These are phyloP conservation scores for Sycophila sp. DNA, from an alignment of 1,140 invertebrate genomes.

Conservation along the genomic window DNA sequence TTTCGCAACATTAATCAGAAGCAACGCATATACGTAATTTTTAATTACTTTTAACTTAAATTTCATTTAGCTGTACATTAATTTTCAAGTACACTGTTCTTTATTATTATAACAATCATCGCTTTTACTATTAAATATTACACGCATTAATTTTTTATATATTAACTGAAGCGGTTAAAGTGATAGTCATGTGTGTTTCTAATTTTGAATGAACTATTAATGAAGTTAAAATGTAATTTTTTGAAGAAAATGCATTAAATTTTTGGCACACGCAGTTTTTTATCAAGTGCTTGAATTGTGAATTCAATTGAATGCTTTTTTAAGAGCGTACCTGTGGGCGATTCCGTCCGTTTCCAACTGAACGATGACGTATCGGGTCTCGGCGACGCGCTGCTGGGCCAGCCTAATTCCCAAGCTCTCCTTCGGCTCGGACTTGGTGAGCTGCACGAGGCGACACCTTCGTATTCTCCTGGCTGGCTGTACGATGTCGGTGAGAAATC, in stretches of 20 bases:
- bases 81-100: too few species aligned
- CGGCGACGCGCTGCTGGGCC: slow-evolving; percentile 72
- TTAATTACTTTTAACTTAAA: too few species aligned
- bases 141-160: too few species aligned
- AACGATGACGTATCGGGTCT: slow-evolving; percentile 83
- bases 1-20: too few species aligned
- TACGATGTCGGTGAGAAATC: slow-evolving; percentile 61
- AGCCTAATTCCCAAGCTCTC: slow-evolving; percentile 78
- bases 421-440: slow-evolving; percentile 70
- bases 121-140: too few species aligned
- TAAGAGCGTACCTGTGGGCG: slow-evolving; percentile 78
- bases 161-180: too few species aligned
- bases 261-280: neutral
- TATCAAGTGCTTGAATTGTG: neutral
- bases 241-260: too few species aligned
- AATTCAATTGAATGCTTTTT: slow-evolving; percentile 7
- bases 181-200: too few species aligned
- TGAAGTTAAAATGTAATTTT: too few species aligned
- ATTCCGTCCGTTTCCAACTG: slow-evolving; percentile 83
- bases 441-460: slow-evolving; percentile 57
- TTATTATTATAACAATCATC: too few species aligned
- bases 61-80: too few species aligned
- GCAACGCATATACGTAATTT: too few species aligned
- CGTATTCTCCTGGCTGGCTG: slow-evolving; percentile 55
- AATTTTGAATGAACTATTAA: slow-evolving; percentile 29